Conservation (phyloP, 2,888 invertebrate genomes). For the Drosophila borealis region DNA sequence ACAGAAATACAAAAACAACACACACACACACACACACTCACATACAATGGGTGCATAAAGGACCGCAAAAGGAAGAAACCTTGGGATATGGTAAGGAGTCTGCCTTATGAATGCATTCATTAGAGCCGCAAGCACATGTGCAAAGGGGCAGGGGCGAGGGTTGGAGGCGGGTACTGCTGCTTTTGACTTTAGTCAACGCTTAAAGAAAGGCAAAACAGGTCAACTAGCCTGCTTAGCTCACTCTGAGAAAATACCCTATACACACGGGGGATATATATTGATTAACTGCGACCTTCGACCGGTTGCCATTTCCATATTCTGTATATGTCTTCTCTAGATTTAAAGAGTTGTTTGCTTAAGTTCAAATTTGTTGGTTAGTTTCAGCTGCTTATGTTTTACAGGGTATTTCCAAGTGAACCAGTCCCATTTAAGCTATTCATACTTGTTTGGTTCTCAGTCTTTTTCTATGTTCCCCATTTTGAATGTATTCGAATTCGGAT, state of each 20-base stretch:
- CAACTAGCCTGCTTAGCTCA: conserved; percentile 38
- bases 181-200: conserved; percentile 71
- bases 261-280: neutral
- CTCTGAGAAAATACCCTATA: conserved; percentile 17
- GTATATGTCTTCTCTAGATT: neutral
- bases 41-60: conserved; percentile 41
- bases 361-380: no score
- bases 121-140: conserved; percentile 42
- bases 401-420: conserved; percentile 25
- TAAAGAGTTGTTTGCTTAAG: no score
- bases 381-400: neutral
- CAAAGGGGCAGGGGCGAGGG: neutral
- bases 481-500: conserved; percentile 56
- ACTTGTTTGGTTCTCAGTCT: conserved; percentile 41
- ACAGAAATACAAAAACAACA: conserved; percentile 41
- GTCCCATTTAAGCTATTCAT: neutral
- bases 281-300: neutral
- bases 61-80: conserved; percentile 39
- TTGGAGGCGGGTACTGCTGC: conserved; percentile 1
- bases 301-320: neutral
- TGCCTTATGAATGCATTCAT: conserved; percentile 70
- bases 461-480: conserved; percentile 58
- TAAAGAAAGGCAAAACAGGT: conserved; percentile 55
- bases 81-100: conserved; percentile 32
- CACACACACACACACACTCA: neutral